A percentile compares a stretch with the other conserved stretches of the same genome.
These are phyloP conservation scores for Temnothorax nylanderi DNA, from an alignment of 1,140 invertebrate genomes.

Conservation along the genomic window DNA sequence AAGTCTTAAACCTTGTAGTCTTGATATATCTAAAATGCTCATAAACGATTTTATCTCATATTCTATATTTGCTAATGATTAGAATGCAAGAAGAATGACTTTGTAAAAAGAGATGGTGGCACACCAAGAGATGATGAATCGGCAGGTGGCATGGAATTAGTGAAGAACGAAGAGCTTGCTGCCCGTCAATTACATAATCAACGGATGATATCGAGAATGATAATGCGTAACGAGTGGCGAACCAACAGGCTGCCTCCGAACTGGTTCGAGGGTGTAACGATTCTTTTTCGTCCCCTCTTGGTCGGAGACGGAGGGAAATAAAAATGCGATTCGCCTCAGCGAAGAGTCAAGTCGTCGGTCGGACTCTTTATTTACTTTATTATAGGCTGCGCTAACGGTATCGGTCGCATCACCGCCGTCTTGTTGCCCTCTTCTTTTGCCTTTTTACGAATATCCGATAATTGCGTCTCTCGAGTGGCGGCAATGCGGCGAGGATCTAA, in stretches of 20 bases:
- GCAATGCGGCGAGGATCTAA: constrained; percentile 51
- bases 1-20: too few relatives aligned
- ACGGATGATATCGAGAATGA: constrained; percentile 68
- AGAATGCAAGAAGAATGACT: background rate
- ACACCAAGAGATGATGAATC: constrained; percentile 28
- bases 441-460: constrained; percentile 74
- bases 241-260: constrained; percentile 42
- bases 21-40: background rate
- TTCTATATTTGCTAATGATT: constrained; percentile 17
- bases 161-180: constrained; percentile 57
- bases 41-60: constrained; percentile 26
- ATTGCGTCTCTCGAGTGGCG: constrained; percentile 70
- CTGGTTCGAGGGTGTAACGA: constrained; percentile 63
- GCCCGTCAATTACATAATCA: constrained; percentile 71
- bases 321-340: constrained; percentile 66
- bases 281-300: constrained; percentile 50
- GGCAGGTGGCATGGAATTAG: constrained; percentile 70
- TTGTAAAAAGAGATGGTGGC: background rate
- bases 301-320: constrained; percentile 67
- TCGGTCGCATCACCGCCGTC: constrained; percentile 70
- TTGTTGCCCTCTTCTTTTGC: constrained; percentile 23
- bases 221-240: constrained; percentile 67
- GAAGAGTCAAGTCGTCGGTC: constrained; percentile 73
- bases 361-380: constrained; percentile 80
- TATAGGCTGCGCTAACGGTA: constrained; percentile 77